Base-by-base conservation (phyloP, 2,797 vertebrate genomes). In the Onychomys torridus region DNA sequence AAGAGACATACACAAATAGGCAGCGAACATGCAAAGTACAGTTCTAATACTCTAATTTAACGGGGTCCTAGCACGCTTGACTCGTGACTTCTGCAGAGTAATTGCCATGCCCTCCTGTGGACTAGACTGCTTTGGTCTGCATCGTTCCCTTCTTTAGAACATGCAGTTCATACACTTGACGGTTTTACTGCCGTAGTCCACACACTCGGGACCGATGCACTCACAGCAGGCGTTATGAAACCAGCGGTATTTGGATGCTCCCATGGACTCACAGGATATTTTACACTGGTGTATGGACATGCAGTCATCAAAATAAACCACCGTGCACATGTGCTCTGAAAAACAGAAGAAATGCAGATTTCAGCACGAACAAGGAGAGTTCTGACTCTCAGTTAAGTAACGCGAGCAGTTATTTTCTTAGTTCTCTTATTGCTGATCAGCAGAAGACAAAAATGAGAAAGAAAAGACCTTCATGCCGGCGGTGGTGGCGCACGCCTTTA, bases 211-310 rank as follows among this genome's bases (percentile, higher is more conserved):
- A 4, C 99, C 99, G 12, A 99, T 99, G 95, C 99, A 99, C 98
- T 99, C 99, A 23, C 99, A 99, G 99, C 99, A 99, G 91, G 99
- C 99, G 52, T 99, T 99, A 98, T 99, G 99, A 97, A 99, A 99
- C 99, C 99, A 99, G 94, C 99, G 99, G 97, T 99, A 99, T 96
- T 99, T 99, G 92, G 99, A 99, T 19, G 99, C 99, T 73, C 99
- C 99, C 99, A 99, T 99, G 88, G 99, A 99, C 98, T 99, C 99
- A 0, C 99, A 99, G 98, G 99, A 99, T 96, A 99, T 99, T 98
- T 99, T 99, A 98, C 99, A 99, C 98, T 99, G 99, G 97, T 99
- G 99, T 98, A 99, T 99, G 79, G 99, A 99, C 98, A 99, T 99
- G 97, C 99, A 99, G 99, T 99, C 99, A 73, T 99, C 99, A 93